These are phyloP conservation scores for Harlomillsia oculata DNA, from an alignment of 1,140 invertebrate genomes.

Conservation along the genomic window DNA sequence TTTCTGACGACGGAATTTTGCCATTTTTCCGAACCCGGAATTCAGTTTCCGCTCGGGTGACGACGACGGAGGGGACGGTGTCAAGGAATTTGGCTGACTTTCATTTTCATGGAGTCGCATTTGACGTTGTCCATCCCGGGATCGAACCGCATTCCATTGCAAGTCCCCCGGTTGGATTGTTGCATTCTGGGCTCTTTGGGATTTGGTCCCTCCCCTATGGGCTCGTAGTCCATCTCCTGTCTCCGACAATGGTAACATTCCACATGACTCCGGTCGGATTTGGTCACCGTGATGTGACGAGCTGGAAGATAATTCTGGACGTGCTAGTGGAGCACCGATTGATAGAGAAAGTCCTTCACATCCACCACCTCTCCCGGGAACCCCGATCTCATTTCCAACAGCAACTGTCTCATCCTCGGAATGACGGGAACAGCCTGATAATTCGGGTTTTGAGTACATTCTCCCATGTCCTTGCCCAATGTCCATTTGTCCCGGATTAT, in stretches of 20 bases:
- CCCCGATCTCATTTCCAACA: not conserved
- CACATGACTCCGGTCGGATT: not conserved
- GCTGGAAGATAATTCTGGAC: conserved; percentile 29
- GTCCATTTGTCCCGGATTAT: conserved; percentile 12
- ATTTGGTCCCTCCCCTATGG: conserved; percentile 36
- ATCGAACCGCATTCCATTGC: not conserved
- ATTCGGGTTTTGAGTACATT: conserved; percentile 12
- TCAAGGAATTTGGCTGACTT: conserved; percentile 28
- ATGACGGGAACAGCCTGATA: conserved; percentile 13
- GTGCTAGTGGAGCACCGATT: conserved; percentile 23
- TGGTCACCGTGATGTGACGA: conserved; percentile 26
- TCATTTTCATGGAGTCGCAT: conserved; percentile 5
- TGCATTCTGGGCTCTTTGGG: conserved; percentile 3
- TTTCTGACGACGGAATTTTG: conserved; percentile 88
- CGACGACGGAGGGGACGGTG: conserved; percentile 33
- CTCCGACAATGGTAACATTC: not conserved
- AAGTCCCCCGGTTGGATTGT: conserved; percentile 15
- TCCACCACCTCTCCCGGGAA: not conserved
- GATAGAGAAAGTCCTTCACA: too few relatives aligned
- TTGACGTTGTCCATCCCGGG: not conserved
- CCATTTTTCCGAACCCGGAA: conserved; percentile 42
- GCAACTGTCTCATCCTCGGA: not conserved
- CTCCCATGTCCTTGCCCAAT: too few relatives aligned
- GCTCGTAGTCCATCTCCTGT: conserved; percentile 33
- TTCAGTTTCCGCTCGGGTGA: conserved; percentile 36